Evolutionary conservation across 2,888 invertebrate genomes (phyloP).

Genomic region (Gibbula magus): DNA sequence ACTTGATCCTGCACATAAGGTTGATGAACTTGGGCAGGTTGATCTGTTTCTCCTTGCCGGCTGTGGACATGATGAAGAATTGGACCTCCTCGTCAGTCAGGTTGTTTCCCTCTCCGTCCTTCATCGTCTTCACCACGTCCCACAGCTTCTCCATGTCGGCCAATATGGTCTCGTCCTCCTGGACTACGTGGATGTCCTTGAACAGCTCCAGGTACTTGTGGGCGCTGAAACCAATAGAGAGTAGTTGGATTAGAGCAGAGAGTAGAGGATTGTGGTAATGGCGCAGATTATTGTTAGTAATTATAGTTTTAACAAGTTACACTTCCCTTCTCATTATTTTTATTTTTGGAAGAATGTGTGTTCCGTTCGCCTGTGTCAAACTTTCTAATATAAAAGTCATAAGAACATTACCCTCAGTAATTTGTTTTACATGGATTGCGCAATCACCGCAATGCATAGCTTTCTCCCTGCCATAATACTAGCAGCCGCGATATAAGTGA

Average conservation of each 20-base stretch:
- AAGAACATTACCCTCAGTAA: too few species aligned
- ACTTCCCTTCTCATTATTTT: too few species aligned
- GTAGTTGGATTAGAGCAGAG: background rate
- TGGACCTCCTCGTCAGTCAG: conserved; percentile 54
- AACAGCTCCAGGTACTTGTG: conserved; percentile 47
- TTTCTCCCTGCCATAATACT: too few species aligned
- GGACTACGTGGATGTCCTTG: conserved; percentile 35
- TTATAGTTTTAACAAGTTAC: too few species aligned
- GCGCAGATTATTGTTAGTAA: too few species aligned
- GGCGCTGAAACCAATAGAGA: conserved; percentile 40
- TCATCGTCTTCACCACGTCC: conserved; percentile 52
- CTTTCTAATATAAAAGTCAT: too few species aligned
- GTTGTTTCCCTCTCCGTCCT: conserved; percentile 46
- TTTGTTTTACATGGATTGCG: too few species aligned
- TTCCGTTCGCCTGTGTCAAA: too few species aligned
- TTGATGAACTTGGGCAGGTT: conserved; percentile 67
- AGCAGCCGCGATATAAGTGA: too few species aligned
- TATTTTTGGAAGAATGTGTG: too few species aligned
- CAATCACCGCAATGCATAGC: too few species aligned
- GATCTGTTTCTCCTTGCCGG: conserved; percentile 59
- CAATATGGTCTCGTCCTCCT: conserved; percentile 38
- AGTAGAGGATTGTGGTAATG: background rate
- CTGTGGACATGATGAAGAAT: conserved; percentile 52
- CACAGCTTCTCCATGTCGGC: conserved; percentile 52
- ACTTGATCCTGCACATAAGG: conserved; percentile 62